Conservation (phyloP, 2,113 vertebrate genomes). For the Epinephelus lanceolatus region DNA sequence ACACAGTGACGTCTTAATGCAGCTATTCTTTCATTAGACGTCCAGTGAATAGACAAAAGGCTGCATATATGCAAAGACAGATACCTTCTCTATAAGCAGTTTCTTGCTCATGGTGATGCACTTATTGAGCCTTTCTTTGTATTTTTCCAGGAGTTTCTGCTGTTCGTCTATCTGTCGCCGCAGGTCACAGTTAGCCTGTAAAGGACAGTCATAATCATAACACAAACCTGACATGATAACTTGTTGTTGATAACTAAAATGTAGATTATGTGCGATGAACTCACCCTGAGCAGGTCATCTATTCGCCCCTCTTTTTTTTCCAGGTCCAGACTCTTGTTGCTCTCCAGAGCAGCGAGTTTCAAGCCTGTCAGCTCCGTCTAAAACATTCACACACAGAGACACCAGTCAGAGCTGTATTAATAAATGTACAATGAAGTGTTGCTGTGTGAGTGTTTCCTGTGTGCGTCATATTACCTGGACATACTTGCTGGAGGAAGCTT, state of each 20-base stretch:
- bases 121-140: slow-evolving; percentile 99
- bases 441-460: neutral
- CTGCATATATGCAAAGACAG: neutral
- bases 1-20: neutral
- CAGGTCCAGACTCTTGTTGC: slow-evolving; percentile 97
- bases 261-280: neutral
- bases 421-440: neutral
- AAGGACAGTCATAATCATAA: neutral
- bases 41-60: neutral
- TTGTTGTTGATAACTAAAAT: neutral
- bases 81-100: slow-evolving; percentile 97
- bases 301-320: slow-evolving; percentile 98
- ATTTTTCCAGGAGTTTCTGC: slow-evolving; percentile 98
- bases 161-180: slow-evolving; percentile 99
- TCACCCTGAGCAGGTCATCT: slow-evolving; percentile 95
- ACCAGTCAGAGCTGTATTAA: neutral
- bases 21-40: neutral
- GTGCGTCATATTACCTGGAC: slow-evolving; percentile 88
- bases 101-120: slow-evolving; percentile 99
- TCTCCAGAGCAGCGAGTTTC: slow-evolving; percentile 97
- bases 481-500: slow-evolving; percentile 94
- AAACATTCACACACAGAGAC: neutral
- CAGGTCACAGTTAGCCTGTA: slow-evolving; percentile 98
- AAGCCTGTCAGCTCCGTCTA: slow-evolving; percentile 96
- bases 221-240: neutral